Percentiles rank a stretch among this genome's conserved stretches.
These are phyloP conservation scores for Chromis chromis DNA, from an alignment of 2,797 vertebrate genomes.

Conservation along the genomic window DNA sequence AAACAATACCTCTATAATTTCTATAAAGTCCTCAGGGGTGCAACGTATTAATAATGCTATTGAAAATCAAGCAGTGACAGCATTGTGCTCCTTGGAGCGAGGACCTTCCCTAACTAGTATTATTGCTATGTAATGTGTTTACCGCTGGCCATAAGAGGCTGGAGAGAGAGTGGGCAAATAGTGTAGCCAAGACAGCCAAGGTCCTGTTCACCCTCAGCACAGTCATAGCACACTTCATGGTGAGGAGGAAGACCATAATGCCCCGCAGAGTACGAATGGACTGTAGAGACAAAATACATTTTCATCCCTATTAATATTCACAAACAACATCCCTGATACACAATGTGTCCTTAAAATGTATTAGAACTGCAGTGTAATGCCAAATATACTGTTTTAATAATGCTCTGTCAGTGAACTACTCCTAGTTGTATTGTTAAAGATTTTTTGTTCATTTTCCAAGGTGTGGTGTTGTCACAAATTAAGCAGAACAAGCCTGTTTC, in stretches of 20 bases:
- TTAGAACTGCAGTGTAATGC: background rate
- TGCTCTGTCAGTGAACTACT: background rate
- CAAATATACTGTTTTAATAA: background rate
- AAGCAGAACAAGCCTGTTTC: background rate
- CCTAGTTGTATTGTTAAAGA: background rate
- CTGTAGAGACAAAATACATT: slow-evolving; percentile 68
- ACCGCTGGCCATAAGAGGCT: slow-evolving; percentile 77
- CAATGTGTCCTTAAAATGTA: background rate
- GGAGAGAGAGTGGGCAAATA: slow-evolving; percentile 46
- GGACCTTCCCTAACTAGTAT: background rate
- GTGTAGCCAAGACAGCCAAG: slow-evolving; percentile 36
- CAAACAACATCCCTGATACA: background rate
- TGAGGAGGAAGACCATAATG: slow-evolving; percentile 79
- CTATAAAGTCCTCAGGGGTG: too few species aligned
- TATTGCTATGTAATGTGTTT: slow-evolving; percentile 42
- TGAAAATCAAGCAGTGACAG: background rate
- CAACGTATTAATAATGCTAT: background rate
- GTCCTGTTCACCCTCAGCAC: slow-evolving; percentile 66
- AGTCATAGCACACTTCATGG: slow-evolving; percentile 71
- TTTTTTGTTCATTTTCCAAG: background rate
- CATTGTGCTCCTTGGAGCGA: background rate
- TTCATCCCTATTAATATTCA: background rate
- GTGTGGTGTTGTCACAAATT: background rate
- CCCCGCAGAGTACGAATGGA: slow-evolving; percentile 74
- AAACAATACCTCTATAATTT: too few species aligned